Percentiles rank a stretch among this genome's conserved stretches.
Evolutionary conservation across 2,797 vertebrate genomes (phyloP).

Genomic region (Martes flavigula): DNA sequence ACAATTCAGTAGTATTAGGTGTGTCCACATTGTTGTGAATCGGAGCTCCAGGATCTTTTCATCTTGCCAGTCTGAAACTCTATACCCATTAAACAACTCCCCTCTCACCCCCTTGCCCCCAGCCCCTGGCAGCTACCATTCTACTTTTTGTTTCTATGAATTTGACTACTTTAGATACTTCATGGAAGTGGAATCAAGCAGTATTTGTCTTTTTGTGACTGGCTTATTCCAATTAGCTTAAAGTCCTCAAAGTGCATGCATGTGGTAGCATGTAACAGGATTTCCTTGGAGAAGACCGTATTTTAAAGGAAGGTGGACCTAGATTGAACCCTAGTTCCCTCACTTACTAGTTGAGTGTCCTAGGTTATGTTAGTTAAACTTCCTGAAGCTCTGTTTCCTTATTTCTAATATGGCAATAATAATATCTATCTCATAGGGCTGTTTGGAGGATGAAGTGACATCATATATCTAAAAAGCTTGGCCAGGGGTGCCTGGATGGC

Average conservation of each 20-base stretch:
- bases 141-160: conserved; percentile 40
- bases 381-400: neutral
- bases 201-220: neutral
- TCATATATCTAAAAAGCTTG: neutral
- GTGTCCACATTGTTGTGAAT: conserved; percentile 6
- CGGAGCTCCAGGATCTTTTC: conserved; percentile 20
- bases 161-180: conserved; percentile 23
- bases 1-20: neutral
- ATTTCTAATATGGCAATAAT: conserved; percentile 27
- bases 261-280: neutral
- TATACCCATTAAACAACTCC: neutral
- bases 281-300: conserved; percentile 29
- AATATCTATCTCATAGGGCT: neutral
- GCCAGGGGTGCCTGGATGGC: no score
- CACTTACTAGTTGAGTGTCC: neutral
- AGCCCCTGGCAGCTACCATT: neutral
- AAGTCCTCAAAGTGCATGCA: neutral
- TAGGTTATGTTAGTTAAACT: conserved; percentile 42
- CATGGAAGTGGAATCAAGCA: neutral
- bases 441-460: conserved; percentile 7
- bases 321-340: conserved; percentile 16
- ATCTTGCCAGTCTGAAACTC: neutral
- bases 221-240: neutral
- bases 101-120: no score
- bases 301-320: conserved; percentile 37